Base-by-base conservation (phyloP, 2,113 vertebrate genomes). In the Trichechus manatus region DNA sequence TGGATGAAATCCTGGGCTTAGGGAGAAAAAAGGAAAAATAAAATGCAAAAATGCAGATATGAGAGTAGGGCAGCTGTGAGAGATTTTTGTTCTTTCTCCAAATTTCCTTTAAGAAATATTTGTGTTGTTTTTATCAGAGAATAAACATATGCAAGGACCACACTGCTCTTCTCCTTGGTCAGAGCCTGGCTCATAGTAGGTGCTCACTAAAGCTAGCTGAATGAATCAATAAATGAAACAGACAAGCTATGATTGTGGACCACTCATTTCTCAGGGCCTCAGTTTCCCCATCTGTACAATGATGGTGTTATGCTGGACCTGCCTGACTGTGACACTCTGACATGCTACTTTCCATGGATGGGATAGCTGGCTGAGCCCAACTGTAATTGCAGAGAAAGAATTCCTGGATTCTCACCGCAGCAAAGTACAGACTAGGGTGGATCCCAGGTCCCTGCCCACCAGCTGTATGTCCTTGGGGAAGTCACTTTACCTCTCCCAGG, bases 201-300 rank as follows among this genome's bases (percentile, higher is more conserved):
- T 3, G 6, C 25, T 39, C 4, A 3, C n/a, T 66, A 39, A 0
- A 13, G 0, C 4, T n/a, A 27, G 29, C 6, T n/a, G 31, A 36
- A 6, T 13, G 33, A 82, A 33, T 3, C 56, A 29, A 19, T 47
- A 29, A 31, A 50, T 1, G 77, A 19, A 77, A 66, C 5, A 31
- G 59, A 14, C 8, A n/a, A 74, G 68, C 53, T 0, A 1, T 17
- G 9, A 47, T 20, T 47, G 33, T 2, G 53, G 53, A 33, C 81
- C 13, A 72, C 23, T 47, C 5, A 3, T 31, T 17, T 36, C 84
- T 33, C 47, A 11, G 90, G 36, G 70, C 61, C 61, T 42, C 13
- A 56, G 53, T 56, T 56, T 56, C 53, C 53, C 15, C 53, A 56
- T 15, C 53, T 56, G 53, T 17, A 56, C 14, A 53, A 0, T 19